Evolutionary conservation across 2,797 vertebrate genomes (phyloP), one percentile per base, ranked within the genome.

Genomic region (Ciconia nigra): DNA sequence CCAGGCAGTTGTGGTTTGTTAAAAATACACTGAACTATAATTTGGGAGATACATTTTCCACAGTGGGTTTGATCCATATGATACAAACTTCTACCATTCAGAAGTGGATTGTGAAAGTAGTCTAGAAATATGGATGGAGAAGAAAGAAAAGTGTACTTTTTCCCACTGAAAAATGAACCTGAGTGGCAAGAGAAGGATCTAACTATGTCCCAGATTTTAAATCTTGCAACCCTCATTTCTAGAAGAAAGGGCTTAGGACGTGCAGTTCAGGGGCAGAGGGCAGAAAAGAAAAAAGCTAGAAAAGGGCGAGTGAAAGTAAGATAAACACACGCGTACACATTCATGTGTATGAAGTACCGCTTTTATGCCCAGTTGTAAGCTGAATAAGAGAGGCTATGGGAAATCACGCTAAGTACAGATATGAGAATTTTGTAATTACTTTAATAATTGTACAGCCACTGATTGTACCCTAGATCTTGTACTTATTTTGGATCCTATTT

Each of bases 1-100:
- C 82, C 71, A 93, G 83, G 33, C 87, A 70, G 67, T 84, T 97
- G 90, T 72, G 96, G 92, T 96, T 89, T 88, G 26, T 82, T 73
- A 77, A 97, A 98, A 97, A 97, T 95, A 96, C 69, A 63, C 59
- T 62, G 46, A 91, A 58, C 95, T 97, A 3, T 97, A 97, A 98
- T 97, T 97, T 97, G 66, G 59, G 91, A 66, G 77, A 41, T 65
- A 33, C 21, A 16, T 93, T 97, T 98, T 96, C 94, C 54, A 52
- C 86, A 66, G 59, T 96, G 83, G 93, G 39, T 94, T 93, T 91
- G 78, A 66, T 91, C 94, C 79, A 37, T 73, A 22, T 5, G 37
- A 73, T 46, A 33, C 35, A 77, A 65, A 85, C 39, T 69, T 87
- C 11, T 74, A 26, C 83, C 37, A 25, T 83, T 97, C 65, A 91